Base-by-base conservation (phyloP, 2,797 vertebrate genomes). In the Saxicola maurus region DNA sequence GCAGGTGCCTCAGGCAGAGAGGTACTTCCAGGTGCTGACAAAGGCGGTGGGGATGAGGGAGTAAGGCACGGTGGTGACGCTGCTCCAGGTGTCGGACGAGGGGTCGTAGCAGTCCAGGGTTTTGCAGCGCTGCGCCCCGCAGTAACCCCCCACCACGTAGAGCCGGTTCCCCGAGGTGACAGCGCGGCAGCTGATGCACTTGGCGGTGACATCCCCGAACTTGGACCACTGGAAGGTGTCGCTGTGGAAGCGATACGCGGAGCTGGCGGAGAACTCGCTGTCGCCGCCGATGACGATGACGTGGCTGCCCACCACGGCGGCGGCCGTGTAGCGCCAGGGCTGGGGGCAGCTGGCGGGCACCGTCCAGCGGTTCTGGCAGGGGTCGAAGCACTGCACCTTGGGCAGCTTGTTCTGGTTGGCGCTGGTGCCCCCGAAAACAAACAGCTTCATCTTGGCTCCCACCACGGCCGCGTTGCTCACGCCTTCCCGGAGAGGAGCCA, bases 11-110 rank as follows among this genome's bases (percentile, higher is more conserved):
- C 92, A 95, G 49, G 93, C 94, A 2, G 98, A 98, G n/a, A 99
- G 98, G 94, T 99, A 99, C 94, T 99, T 99, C 99, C 99, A 99
- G 95, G 99, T 99, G 97, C 99, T 99, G 97, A 99, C 99, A 7
- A 99, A 99, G n/a, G 99, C 99, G 2, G 98, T 99, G 71, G 99
- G 99, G 86, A 99, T 99, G 90, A 99, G 98, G 4, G 99, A 99
- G 74, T 99, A 99, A 0, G 99, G 99, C 94, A 99, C 99, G 0
- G 99, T 99, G 30, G 99, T 99, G 95, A 99, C 98, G 95, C 99
- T 99, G 97, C 98, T 99, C 99, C 99, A 99, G 6, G 98, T 98
- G 56, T 99, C 99, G 27, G 98, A 94, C 0, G 98, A 98, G 4
- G 99, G 99, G 92, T 99, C 99, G 4, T 99, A 99, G 95, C 99